These are phyloP conservation scores for Lydus trimaculatus DNA, from an alignment of 2,888 invertebrate species.

Conservation along the genomic window DNA sequence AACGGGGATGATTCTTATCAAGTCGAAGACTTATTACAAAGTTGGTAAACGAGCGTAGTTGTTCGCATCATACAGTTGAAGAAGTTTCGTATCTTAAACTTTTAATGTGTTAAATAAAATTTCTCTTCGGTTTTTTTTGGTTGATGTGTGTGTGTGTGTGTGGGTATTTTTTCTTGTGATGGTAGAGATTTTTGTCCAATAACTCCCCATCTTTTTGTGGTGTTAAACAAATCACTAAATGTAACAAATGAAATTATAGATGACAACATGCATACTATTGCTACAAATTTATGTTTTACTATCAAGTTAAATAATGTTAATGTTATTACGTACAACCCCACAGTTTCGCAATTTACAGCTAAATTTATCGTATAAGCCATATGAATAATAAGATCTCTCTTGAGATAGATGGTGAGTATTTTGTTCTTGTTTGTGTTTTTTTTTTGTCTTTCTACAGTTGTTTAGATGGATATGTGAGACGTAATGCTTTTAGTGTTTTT, in stretches of 20 bases:
- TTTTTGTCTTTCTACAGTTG: neutral
- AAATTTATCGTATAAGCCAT: slow-evolving; percentile 1
- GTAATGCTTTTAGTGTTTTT: neutral
- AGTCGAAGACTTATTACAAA: neutral
- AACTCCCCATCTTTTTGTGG: neutral
- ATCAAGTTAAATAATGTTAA: neutral
- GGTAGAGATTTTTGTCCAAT: neutral
- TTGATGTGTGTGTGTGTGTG: neutral
- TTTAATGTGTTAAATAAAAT: neutral
- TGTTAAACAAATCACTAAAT: neutral
- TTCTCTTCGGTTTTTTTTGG: neutral
- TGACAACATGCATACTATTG: neutral
- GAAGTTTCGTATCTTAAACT: neutral
- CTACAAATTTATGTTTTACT: neutral
- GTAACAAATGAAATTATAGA: neutral
- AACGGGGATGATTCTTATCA: neutral
- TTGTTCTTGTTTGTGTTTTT: neutral
- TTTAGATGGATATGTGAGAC: neutral
- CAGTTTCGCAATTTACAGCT: neutral
- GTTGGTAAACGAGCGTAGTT: neutral
- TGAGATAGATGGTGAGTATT: neutral
- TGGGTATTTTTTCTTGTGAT: neutral
- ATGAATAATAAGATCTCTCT: neutral
- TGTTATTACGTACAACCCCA: neutral
- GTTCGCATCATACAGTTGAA: neutral